A percentile compares a stretch with the other conserved stretches of the same genome.
Evolutionary conservation across 1,140 invertebrate species (phyloP).

Genomic region (Caenorhabditis inopinata): DNA sequence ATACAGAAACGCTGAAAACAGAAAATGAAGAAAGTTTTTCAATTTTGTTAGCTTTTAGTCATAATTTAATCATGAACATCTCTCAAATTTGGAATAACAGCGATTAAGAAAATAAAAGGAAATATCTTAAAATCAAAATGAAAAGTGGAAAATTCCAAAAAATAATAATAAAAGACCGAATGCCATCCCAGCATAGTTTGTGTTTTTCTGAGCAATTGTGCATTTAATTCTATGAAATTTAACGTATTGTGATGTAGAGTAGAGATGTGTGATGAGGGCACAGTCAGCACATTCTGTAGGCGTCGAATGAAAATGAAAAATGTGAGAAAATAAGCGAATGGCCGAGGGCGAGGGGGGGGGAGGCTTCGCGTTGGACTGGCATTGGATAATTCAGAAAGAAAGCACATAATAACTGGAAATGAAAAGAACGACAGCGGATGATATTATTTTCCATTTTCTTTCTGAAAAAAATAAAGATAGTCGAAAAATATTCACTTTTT

Average conservation of each 20-base stretch:
- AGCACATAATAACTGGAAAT: neutral
- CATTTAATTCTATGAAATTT: neutral
- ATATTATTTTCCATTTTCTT: neutral
- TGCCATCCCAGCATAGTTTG: neutral
- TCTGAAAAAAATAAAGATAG: neutral
- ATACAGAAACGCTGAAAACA: too few relatives aligned
- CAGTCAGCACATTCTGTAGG: neutral
- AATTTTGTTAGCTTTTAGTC: too few relatives aligned
- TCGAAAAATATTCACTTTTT: neutral
- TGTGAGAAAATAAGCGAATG: neutral
- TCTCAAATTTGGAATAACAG: too few relatives aligned
- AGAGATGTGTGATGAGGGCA: neutral
- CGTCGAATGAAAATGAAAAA: neutral
- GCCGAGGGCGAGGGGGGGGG: too few relatives aligned
- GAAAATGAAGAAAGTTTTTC: too few relatives aligned
- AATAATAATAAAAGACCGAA: neutral
- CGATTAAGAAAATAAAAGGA: neutral
- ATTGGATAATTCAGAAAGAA: conserved; percentile 15
- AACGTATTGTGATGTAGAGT: neutral
- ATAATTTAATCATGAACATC: too few relatives aligned
- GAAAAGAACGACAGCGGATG: neutral
- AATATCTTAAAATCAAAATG: too few relatives aligned
- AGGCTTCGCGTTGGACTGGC: too few relatives aligned
- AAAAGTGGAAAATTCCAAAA: neutral
- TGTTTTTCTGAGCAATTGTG: neutral